Evolutionary conservation across 1,140 invertebrate genomes (phyloP).

Genomic region (Calycopis cecrops): DNA sequence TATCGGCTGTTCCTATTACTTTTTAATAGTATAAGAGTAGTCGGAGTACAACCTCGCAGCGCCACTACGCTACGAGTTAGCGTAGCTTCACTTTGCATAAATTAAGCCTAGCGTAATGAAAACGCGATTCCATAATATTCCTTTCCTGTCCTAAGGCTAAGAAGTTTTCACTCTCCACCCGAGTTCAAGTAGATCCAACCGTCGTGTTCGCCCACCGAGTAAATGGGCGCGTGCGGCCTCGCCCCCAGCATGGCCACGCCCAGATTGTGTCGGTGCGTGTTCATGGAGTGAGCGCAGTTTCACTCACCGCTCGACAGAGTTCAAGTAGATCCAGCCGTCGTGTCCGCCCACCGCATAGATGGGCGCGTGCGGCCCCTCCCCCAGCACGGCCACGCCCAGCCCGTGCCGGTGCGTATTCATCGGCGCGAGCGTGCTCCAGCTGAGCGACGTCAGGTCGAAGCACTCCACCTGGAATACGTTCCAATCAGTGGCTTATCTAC

Average conservation of each 20-base stretch:
- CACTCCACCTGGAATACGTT: constrained; percentile 79
- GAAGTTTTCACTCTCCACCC: too few relatives aligned
- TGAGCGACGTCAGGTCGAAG: constrained; percentile 85
- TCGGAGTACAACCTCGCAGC: too few relatives aligned
- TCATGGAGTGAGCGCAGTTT: constrained; percentile 92
- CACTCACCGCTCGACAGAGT: constrained; percentile 92
- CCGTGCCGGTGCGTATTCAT: constrained; percentile 96
- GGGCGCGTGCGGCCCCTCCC: constrained; percentile 80
- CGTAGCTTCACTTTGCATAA: too few relatives aligned
- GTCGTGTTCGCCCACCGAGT: constrained; percentile 96
- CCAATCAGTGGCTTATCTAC: neutral
- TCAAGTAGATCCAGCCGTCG: constrained; percentile 96
- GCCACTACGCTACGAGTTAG: too few relatives aligned
- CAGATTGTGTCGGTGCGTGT: constrained; percentile 92
- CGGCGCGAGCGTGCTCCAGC: constrained; percentile 87
- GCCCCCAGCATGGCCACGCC: constrained; percentile 90
- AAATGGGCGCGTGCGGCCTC: constrained; percentile 84
- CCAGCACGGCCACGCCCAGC: constrained; percentile 90
- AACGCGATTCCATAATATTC: too few relatives aligned
- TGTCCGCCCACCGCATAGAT: constrained; percentile 97
- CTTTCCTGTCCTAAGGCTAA: too few relatives aligned
- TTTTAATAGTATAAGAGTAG: too few relatives aligned
- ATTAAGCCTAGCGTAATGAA: too few relatives aligned
- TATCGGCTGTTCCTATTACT: too few relatives aligned
- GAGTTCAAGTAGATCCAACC: constrained; percentile 96